Conservation (phyloP, 2,113 vertebrate genomes). For the Oxyura jamaicensis region DNA sequence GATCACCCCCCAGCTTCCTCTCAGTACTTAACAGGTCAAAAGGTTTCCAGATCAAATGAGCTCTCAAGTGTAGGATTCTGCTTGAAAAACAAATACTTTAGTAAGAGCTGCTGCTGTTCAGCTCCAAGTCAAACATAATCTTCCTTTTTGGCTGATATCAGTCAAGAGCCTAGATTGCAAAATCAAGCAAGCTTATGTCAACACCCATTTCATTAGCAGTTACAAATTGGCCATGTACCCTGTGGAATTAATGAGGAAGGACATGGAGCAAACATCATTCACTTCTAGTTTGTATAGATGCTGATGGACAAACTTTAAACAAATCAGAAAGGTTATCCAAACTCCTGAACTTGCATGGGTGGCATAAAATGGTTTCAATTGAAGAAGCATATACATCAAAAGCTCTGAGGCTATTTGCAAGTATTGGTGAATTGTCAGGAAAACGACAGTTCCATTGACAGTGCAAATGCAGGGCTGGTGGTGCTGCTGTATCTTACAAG, state of each 20-base stretch:
- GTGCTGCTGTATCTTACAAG: fast-evolving
- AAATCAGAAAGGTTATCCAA: not conserved
- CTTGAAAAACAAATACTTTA: not conserved
- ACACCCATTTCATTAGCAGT: not conserved
- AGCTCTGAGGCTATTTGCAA: not conserved
- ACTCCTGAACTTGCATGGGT: not conserved
- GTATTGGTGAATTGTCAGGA: fast-evolving
- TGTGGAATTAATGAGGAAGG: not conserved
- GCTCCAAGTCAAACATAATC: not conserved
- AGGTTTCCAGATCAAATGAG: not conserved
- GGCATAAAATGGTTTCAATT: not conserved
- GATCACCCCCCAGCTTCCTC: not conserved
- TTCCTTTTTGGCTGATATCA: not conserved
- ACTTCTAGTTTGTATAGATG: not conserved
- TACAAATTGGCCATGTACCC: fast-evolving
- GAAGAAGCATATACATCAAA: not conserved
- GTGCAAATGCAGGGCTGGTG: not conserved
- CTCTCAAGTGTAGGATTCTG: not conserved
- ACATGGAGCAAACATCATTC: not conserved
- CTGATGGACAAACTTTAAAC: not conserved
- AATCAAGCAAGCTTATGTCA: not conserved
- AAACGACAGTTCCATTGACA: fast-evolving
- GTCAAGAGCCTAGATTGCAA: not conserved
- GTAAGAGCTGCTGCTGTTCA: not conserved
- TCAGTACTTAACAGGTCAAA: not conserved